Percentiles rank a stretch among this genome's conserved stretches.
Conservation (phyloP, 2,797 vertebrate genomes). For the Syngnathus rostellatus region DNA sequence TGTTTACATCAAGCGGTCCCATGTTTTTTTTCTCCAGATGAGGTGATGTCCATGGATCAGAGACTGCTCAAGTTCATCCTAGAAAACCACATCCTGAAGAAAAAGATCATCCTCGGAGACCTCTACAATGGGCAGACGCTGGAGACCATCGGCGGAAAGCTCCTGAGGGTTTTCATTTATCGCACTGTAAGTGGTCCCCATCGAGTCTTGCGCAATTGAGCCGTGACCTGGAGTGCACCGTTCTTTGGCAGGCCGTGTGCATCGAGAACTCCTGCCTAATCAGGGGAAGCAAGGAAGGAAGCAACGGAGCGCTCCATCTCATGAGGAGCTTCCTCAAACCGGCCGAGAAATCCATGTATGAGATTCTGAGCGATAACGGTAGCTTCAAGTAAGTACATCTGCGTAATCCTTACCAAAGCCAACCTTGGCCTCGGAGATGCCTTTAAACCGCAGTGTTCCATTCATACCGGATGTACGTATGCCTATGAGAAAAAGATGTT, state of each 20-base stretch:
- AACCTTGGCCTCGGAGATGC: constrained; percentile 14
- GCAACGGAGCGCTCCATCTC: constrained; percentile 87
- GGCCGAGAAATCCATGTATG: constrained; percentile 75
- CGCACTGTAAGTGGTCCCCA: constrained; percentile 78
- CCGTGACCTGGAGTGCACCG: constrained; percentile 1
- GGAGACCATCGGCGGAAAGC: constrained; percentile 86
- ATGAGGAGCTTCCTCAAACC: constrained; percentile 80
- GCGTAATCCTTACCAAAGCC: constrained; percentile 3
- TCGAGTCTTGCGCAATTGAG: constrained; percentile 11
- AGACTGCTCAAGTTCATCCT: constrained; percentile 77
- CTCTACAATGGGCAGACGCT: constrained; percentile 89
- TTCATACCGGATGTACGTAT: constrained; percentile 18
- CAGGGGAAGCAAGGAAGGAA: constrained; percentile 91
- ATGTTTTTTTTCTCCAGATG: constrained; percentile 62
- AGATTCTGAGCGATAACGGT: constrained; percentile 77
- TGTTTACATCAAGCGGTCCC: not conserved
- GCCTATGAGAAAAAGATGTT: constrained; percentile 25
- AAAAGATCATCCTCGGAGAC: constrained; percentile 79
- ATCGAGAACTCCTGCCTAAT: constrained; percentile 94
- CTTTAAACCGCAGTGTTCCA: constrained; percentile 17
- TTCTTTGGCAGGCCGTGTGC: constrained; percentile 79
- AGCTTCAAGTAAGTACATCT: constrained; percentile 77
- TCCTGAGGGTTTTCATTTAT: constrained; percentile 91
- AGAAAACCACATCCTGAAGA: constrained; percentile 90
- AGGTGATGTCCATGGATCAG: constrained; percentile 84